Evolutionary conservation across 1,140 invertebrate genomes (phyloP).

Genomic region (Ptiloglossa arizonensis): DNA sequence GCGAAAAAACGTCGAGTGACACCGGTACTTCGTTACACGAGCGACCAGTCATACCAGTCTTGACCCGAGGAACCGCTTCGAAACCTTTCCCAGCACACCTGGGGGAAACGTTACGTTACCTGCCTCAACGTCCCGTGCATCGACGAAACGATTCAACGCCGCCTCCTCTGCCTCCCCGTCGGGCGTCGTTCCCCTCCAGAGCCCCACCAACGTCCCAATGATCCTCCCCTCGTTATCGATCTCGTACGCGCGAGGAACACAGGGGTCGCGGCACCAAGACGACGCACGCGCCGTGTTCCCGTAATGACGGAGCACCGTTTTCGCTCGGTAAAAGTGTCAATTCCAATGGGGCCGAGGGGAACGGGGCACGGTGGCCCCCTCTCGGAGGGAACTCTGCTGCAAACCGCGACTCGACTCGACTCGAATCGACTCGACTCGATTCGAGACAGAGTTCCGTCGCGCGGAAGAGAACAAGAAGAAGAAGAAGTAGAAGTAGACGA

Average conservation of each 20-base stretch:
- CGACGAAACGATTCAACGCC: constrained; percentile 62
- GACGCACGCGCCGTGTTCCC: constrained; percentile 61
- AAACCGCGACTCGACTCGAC: no score
- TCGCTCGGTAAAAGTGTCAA: constrained; percentile 46
- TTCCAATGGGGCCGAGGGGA: neutral
- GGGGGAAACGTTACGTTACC: constrained; percentile 57
- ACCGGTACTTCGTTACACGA: constrained; percentile 51
- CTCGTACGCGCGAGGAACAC: constrained; percentile 48
- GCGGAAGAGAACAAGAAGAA: no score
- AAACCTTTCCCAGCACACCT: constrained; percentile 42
- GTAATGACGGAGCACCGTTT: constrained; percentile 55
- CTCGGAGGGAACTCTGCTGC: no score
- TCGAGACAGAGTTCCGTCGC: no score
- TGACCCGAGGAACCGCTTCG: constrained; percentile 48
- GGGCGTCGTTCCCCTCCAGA: neutral
- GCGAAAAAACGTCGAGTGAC: constrained; percentile 35
- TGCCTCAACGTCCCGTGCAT: constrained; percentile 57
- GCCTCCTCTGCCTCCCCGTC: constrained; percentile 22
- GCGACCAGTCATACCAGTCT: constrained; percentile 52
- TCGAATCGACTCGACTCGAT: no score
- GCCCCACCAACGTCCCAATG: neutral
- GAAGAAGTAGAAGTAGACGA: no score
- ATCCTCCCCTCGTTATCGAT: constrained; percentile 55
- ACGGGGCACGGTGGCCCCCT: no score
- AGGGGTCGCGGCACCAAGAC: constrained; percentile 37